Base-by-base conservation (phyloP, 2,888 invertebrate genomes). In the Folsomia candida region DNA sequence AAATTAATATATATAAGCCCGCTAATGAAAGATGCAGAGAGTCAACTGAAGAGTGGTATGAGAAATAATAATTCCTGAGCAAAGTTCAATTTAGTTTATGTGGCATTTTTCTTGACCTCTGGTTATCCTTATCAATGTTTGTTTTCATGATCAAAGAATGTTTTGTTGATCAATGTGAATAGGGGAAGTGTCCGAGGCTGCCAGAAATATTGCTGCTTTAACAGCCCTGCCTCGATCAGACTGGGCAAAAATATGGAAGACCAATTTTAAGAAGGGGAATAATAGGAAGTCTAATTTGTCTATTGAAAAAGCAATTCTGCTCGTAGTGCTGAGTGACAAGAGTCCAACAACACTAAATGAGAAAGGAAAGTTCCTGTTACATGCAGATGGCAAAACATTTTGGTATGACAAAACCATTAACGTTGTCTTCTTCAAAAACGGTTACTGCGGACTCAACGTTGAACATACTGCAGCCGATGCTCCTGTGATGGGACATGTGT, bases 391-490 rank as follows among this genome's bases (percentile, higher is more conserved):
- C 0, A 81, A 81, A 61, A 81, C 82, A 2, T 73, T 84, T 27
- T 85, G 86, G 86, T 85, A 84, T 80, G 85, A 86, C 79, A 86
- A 86, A 77, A 83, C 82, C 68, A 78, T 84, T 63, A 83, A 82
- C 72, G 58, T 85, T 22, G 72, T 84, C 6, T 81, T 83, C 67
- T 84, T 84, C 79, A 80, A 81, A 51, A 83, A 85, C 78, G 85
- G 84, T n/a, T 81, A 82, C 62, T 81, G 83, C 74, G 85, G 85
- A 14, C 65, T 85, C 27, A 85, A 85, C 78, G 83, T 83, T 72
- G 85, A 86, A 75, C 85, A 86, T 72, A 82, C 84, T 2, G 82
- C 82, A 77, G 76, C 74, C 1, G 85, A 85, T 81, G 85, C 85
- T 1, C 85, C 85, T 2, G 84, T 84, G 2, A 81, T 85, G 72